Evolutionary conservation across 2,797 vertebrate species (phyloP).

Genomic region (Hafferia zeledoni): DNA sequence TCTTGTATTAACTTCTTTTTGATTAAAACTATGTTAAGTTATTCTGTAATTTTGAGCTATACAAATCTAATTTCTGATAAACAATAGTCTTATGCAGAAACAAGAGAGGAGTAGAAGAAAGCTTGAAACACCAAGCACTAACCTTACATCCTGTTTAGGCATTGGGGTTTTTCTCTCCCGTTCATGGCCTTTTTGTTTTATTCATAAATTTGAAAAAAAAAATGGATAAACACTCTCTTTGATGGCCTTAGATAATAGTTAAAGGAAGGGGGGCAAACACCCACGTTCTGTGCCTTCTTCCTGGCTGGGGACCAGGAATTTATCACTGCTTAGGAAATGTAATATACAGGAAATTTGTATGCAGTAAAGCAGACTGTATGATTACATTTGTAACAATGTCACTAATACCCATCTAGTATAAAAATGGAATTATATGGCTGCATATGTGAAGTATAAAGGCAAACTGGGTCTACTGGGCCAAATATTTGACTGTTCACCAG

Average conservation of each 20-base stretch:
- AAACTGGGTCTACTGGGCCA: neutral
- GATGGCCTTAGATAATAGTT: neutral
- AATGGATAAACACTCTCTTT: neutral
- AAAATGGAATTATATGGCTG: neutral
- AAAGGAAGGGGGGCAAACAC: neutral
- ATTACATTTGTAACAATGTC: neutral
- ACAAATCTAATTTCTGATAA: conserved; percentile 12
- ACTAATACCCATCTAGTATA: neutral
- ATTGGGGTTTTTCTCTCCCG: neutral
- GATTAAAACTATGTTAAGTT: neutral
- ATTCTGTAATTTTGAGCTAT: neutral
- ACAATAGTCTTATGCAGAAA: neutral
- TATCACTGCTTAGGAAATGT: neutral
- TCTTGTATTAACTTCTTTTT: neutral
- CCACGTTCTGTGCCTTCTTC: neutral
- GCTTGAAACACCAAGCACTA: neutral
- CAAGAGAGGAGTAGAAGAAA: neutral
- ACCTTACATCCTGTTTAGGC: neutral
- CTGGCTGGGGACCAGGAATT: neutral
- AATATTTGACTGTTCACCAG: neutral
- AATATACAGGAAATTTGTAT: neutral
- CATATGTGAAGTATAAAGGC: neutral
- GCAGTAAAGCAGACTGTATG: neutral
- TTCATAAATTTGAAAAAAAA: neutral
- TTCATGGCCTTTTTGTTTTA: neutral